A percentile compares a stretch with the other conserved stretches of the same genome.
Conservation (phyloP, 2,888 invertebrate species). For the Sinotaia quadrata region DNA sequence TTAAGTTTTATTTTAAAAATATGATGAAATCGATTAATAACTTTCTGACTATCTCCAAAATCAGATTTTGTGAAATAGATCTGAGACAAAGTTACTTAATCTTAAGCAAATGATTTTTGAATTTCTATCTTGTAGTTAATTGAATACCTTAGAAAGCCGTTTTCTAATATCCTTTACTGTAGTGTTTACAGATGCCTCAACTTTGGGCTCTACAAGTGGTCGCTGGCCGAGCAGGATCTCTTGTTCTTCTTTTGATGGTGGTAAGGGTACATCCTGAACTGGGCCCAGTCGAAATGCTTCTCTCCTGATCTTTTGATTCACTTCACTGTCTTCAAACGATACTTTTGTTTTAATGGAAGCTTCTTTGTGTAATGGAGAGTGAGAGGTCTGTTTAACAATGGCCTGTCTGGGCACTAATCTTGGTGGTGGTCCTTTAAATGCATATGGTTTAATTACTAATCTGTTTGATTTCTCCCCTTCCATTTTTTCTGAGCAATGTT, state of each 20-base stretch:
- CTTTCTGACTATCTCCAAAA: no score
- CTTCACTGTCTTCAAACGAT: conserved; percentile 36
- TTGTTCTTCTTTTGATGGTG: conserved; percentile 23
- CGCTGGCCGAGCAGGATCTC: conserved; percentile 21
- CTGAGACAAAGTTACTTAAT: no score
- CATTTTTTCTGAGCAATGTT: no score
- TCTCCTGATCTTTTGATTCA: conserved; percentile 46
- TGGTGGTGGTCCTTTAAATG: conserved; percentile 41
- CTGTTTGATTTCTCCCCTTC: no score
- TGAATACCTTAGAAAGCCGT: conserved; percentile 53
- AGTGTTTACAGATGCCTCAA: conserved; percentile 50
- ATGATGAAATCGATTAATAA: no score
- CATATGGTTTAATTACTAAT: conserved; percentile 47
- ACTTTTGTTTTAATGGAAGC: not conserved
- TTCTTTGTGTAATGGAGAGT: not conserved
- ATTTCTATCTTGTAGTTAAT: no score
- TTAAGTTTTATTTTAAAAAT: no score
- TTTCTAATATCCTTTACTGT: conserved; percentile 57
- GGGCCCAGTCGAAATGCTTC: conserved; percentile 58
- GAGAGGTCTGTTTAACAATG: conserved; percentile 25
- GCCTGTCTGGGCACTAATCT: conserved; percentile 63
- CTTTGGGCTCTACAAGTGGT: conserved; percentile 25
- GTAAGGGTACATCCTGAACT: conserved; percentile 49
- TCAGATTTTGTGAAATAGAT: no score
- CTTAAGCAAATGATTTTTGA: no score